phyloP scores from a whole-genome alignment of 2,797 vertebrate genomes.

The Parambassis ranga region DNA sequence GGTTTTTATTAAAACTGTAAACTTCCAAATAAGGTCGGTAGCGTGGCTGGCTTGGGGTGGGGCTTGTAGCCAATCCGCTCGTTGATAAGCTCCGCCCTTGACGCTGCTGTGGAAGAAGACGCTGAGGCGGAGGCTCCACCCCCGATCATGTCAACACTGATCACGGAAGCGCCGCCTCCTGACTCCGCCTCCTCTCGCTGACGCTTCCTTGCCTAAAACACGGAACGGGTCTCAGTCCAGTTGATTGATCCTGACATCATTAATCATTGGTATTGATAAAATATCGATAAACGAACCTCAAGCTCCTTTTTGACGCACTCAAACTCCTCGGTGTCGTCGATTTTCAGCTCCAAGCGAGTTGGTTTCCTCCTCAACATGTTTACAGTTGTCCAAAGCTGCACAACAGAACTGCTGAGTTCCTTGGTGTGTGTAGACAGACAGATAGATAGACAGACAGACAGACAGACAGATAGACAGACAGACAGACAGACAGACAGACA shows the following conservation, averaged over 20 bases:
- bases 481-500: too few relatives aligned
- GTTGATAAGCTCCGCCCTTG: conserved; percentile 89
- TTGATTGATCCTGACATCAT: too few relatives aligned
- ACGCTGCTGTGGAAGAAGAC: conserved; percentile 30
- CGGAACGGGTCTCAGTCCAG: too few relatives aligned
- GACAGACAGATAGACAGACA: too few relatives aligned
- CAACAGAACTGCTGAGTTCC: too few relatives aligned
- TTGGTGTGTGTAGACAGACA: too few relatives aligned
- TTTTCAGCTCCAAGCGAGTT: conserved; percentile 92
- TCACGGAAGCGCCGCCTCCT: conserved; percentile 74
- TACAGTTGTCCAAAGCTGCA: neutral
- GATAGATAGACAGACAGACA: too few relatives aligned
- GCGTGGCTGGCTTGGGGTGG: conserved; percentile 88
- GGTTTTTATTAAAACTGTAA: conserved; percentile 89
- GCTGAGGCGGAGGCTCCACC: conserved; percentile 47
- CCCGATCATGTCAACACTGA: conserved; percentile 70
- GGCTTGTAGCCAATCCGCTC: conserved; percentile 96
- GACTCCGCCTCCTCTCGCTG: conserved; percentile 90
- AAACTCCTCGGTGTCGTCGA: conserved; percentile 95
- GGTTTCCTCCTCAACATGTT: conserved; percentile 93
- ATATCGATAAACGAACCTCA: too few relatives aligned
- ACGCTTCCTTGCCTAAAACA: conserved; percentile 89
- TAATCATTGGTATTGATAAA: too few relatives aligned
- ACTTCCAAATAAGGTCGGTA: conserved; percentile 89
- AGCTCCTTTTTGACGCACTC: conserved; percentile 93